Conservation (phyloP, 2,797 vertebrate species). For the Antennarius maculatus region DNA sequence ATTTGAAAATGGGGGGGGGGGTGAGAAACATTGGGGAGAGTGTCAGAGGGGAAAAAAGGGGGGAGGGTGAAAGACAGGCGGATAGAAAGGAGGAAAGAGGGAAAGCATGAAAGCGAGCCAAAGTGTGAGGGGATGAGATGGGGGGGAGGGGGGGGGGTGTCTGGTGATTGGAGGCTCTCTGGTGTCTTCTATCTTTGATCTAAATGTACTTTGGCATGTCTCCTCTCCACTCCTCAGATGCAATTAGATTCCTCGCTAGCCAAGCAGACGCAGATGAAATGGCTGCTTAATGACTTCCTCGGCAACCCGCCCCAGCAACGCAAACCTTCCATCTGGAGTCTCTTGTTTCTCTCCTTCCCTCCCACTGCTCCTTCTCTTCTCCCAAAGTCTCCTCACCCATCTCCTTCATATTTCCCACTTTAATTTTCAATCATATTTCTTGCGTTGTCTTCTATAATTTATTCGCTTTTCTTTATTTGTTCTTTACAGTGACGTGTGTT, state of each 20-base stretch:
- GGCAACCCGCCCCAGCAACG: slow-evolving; percentile 74
- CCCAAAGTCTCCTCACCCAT: slow-evolving; percentile 23
- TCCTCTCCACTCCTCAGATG: slow-evolving; percentile 80
- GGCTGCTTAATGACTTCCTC: slow-evolving; percentile 83
- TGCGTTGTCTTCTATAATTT: slow-evolving; percentile 29
- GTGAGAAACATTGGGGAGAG: slow-evolving; percentile 25
- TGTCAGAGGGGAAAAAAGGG: neutral
- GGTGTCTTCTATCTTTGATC: slow-evolving; percentile 79
- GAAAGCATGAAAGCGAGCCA: slow-evolving; percentile 50
- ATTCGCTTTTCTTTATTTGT: slow-evolving; percentile 21
- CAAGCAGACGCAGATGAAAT: slow-evolving; percentile 82
- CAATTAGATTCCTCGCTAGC: slow-evolving; percentile 80
- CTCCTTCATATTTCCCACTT: slow-evolving; percentile 42
- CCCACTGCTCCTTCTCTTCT: slow-evolving; percentile 2
- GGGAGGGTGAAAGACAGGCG: slow-evolving; percentile 9
- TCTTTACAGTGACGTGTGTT: slow-evolving; percentile 24
- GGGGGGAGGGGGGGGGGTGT: slow-evolving; percentile 26
- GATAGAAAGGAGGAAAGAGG: slow-evolving; percentile 32
- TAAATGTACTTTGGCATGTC: slow-evolving; percentile 82
- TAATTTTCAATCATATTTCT: slow-evolving; percentile 46
- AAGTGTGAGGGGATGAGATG: slow-evolving; percentile 55
- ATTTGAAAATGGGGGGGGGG: slow-evolving; percentile 34
- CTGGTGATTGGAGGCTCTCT: slow-evolving; percentile 71
- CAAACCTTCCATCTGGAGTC: slow-evolving; percentile 79
- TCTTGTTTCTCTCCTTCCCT: slow-evolving; percentile 57